These are phyloP conservation scores for Pseudomyrmex flavicornis DNA, from an alignment of 1,140 invertebrate genomes.

Conservation along the genomic window DNA sequence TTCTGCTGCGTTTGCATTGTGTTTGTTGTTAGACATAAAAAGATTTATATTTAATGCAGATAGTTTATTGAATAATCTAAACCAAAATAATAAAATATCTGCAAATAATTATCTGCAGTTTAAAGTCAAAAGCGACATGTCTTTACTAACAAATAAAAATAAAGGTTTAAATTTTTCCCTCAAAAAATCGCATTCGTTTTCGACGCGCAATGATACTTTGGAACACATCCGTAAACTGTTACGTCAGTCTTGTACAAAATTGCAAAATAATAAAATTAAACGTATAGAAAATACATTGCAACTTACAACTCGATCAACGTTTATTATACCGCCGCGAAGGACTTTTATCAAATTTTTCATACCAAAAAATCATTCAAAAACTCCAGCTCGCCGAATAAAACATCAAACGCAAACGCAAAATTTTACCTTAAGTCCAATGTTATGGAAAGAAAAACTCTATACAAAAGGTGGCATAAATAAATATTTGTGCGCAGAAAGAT, in stretches of 20 bases:
- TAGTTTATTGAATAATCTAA: background rate
- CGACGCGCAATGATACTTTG: background rate
- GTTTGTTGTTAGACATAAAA: background rate
- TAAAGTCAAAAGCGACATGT: constrained; percentile 28
- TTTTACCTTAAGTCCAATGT: constrained; percentile 60
- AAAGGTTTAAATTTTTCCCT: background rate
- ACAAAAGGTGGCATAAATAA: background rate
- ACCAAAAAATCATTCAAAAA: constrained; percentile 71
- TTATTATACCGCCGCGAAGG: background rate
- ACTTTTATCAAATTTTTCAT: constrained; percentile 74
- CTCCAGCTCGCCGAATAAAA: constrained; percentile 30
- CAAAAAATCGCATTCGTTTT: constrained; percentile 15
- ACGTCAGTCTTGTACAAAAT: background rate
- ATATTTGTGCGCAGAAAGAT: background rate
- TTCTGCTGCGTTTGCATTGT: background rate
- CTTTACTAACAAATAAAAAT: background rate
- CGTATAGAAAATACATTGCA: constrained; percentile 21
- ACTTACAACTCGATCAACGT: background rate
- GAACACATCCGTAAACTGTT: background rate
- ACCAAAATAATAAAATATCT: constrained; percentile 7
- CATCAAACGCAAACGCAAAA: constrained; percentile 60
- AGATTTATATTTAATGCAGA: background rate
- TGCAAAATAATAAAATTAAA: background rate
- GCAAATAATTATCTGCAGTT: background rate
- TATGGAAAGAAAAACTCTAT: constrained; percentile 27